Evolutionary conservation across 2,797 vertebrate species (phyloP), one percentile per base, ranked within the genome.

Genomic region (Muscicapa comitata): DNA sequence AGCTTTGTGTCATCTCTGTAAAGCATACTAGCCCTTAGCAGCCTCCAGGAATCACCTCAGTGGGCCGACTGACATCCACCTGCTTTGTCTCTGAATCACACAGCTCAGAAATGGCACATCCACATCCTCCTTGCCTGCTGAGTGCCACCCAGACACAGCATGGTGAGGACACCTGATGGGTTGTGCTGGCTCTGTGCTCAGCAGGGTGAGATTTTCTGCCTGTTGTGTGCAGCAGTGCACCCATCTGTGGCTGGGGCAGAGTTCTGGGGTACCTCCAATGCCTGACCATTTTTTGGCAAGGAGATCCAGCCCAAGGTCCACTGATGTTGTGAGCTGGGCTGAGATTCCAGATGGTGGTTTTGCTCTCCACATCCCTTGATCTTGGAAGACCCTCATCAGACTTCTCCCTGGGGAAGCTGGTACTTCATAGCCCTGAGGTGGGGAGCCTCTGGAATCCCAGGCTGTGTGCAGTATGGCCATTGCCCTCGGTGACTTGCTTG

Each of bases 1-100:
- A 21, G 21, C 68, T 80, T 78, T 65, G 19, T 88, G 76, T 75
- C 57, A 71, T 20, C 57, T 85, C 47, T 89, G 45, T 85, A 63
- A 85, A 76, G 33, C 26, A 73, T 15, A 55, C 13, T 53, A 78
- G 57, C 38, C 38, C 48, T 57, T 26, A 70, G 37, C 61, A 85
- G 29, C 40, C 57, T 38, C 37, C 23, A 17, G 48, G 40, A 82
- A 70, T 71, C 63, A 45, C 38, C 37, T 83, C 31, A 29, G 42
- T 37, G 63, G 58, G n/a, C 80, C 10, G 3, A 33, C 24, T 53
- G 48, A 68, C 0, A 0, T 50, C 67, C 59, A 87, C 63, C 78
- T 89, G 63, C 72, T 90, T 59, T 85, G 26, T 10, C 37, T 59
- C 51, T 91, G 75, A 91, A 61, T n/a, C 12, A 11, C 24, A 71